Evolutionary conservation across 1,140 invertebrate genomes (phyloP).

Genomic region (Zaprionus camerounensis): DNA sequence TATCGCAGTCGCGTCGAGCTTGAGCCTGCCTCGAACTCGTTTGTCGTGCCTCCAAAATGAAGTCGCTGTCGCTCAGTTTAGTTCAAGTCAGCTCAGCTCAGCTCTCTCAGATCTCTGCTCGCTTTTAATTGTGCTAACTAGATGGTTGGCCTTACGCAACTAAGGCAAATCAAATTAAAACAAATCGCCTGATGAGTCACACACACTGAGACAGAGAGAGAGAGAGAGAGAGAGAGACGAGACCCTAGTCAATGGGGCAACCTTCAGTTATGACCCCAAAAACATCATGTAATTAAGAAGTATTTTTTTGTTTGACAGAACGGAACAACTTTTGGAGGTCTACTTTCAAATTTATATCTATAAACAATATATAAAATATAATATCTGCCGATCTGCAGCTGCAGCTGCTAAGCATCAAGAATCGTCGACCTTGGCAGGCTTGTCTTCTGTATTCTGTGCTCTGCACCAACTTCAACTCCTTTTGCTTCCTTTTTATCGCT

Average conservation of each 20-base stretch:
- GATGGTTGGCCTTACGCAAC: conserved; percentile 65
- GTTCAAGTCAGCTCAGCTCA: conserved; percentile 38
- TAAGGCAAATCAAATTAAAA: conserved; percentile 57
- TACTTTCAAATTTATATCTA: conserved; percentile 53
- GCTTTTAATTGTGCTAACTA: conserved; percentile 61
- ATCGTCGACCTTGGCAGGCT: background rate
- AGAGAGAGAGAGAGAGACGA: background rate
- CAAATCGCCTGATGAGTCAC: conserved; percentile 70
- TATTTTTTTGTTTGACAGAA: conserved; percentile 46
- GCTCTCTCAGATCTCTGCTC: conserved; percentile 39
- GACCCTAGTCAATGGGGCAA: conserved; percentile 54
- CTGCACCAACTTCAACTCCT: background rate
- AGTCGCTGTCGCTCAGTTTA: conserved; percentile 38
- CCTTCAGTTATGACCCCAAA: conserved; percentile 56
- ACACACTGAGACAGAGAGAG: background rate
- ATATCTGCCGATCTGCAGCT: conserved; percentile 28
- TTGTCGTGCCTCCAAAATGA: conserved; percentile 76
- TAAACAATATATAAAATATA: conserved; percentile 2
- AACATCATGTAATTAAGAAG: conserved; percentile 75
- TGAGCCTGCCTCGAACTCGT: conserved; percentile 64
- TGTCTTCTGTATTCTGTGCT: background rate
- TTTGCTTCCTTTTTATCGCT: conserved; percentile 4
- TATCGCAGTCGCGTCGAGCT: conserved; percentile 14
- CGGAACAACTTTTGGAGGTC: conserved; percentile 59
- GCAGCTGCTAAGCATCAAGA: conserved; percentile 21